Evolutionary conservation across 2,888 invertebrate species (phyloP), one percentile per base, ranked within the genome.

Genomic region (Orthosia incerta): DNA sequence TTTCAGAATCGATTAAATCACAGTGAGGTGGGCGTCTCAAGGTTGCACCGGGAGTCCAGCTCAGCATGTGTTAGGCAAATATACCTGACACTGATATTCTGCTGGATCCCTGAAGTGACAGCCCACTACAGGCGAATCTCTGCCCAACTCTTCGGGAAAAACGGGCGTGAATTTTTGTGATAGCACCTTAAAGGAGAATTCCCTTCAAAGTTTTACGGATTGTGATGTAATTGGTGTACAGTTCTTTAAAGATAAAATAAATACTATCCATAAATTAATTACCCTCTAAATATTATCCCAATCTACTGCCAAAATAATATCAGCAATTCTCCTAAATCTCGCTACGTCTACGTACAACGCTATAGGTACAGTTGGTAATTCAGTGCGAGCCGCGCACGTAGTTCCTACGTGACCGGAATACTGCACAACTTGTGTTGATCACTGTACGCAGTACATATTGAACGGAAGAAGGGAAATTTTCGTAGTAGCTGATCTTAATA

Each of bases 331-430:
- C 65, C 74, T 66, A 74, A 87, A 83, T 80, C 80, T 86, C 59
- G 53, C 71, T 48, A 1, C 55, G 50, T 63, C 55, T 77, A 72
- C 56, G 18, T 68, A 71, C 57, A 75, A 20, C 61, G 69, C 39
- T 78, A 71, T 81, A 78, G 31, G 60, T 75, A 80, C 86, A 78
- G 67, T 55, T 60, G 70, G 85, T 83, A 80, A 86, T 79, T 82
- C 89, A 73, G 81, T 60, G 64, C 78, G 82, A 85, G 85, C 74
- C 74, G 78, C 79, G 82, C 89, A 89, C 89, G 89, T 87, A 80
- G 67, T 16, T 68, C 68, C 76, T 23, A 79, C 89, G 89, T 89
- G 89, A 89, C 87, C 70, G 55, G 89, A 83, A 86, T 89, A 74
- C 86, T 31, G 59, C 75, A 53, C 39, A 74, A 76, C 82, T 80